Evolutionary conservation across 2,113 vertebrate genomes (phyloP).

Genomic region (Aphyosemion australe): DNA sequence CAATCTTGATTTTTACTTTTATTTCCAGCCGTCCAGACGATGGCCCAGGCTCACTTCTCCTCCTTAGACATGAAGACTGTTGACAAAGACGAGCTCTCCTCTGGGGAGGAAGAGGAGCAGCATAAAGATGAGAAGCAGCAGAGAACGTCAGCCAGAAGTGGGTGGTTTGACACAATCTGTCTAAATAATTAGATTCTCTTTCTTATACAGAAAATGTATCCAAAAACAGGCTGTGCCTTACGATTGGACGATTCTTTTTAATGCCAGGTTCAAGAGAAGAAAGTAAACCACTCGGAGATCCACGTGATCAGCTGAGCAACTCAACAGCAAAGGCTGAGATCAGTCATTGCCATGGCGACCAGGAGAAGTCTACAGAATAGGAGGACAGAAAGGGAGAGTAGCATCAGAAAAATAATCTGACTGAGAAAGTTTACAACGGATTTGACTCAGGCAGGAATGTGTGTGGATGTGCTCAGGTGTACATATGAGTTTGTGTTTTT

Average conservation of each 20-base stretch:
- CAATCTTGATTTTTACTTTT: background rate
- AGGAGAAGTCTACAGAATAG: slow-evolving; percentile 29
- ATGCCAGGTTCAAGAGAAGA: slow-evolving; percentile 38
- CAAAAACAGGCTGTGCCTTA: background rate
- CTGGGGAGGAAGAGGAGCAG: slow-evolving; percentile 73
- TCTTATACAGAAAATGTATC: background rate
- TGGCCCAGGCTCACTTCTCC: slow-evolving; percentile 88
- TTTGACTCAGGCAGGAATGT: slow-evolving; percentile 6
- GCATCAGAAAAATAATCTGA: slow-evolving; percentile 19
- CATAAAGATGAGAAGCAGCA: slow-evolving; percentile 47
- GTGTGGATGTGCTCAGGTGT: slow-evolving; percentile 24
- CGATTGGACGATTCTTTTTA: slow-evolving; percentile 4
- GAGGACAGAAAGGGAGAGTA: slow-evolving; percentile 49
- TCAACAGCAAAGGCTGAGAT: slow-evolving; percentile 17
- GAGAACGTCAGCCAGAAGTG: slow-evolving; percentile 35
- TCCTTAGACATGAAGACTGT: slow-evolving; percentile 74
- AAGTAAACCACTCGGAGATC: slow-evolving; percentile 21
- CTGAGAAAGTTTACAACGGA: slow-evolving; percentile 2
- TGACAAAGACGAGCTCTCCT: slow-evolving; percentile 58
- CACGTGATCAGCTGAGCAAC: slow-evolving; percentile 3
- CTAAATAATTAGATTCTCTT: background rate
- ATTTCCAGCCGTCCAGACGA: slow-evolving; percentile 86
- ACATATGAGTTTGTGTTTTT: slow-evolving; percentile 38
- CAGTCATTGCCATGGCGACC: slow-evolving; percentile 2
- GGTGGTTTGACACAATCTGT: background rate